These are phyloP conservation scores for Etia nguti DNA, from an alignment of 2,113 vertebrate genomes.

Conservation along the genomic window DNA sequence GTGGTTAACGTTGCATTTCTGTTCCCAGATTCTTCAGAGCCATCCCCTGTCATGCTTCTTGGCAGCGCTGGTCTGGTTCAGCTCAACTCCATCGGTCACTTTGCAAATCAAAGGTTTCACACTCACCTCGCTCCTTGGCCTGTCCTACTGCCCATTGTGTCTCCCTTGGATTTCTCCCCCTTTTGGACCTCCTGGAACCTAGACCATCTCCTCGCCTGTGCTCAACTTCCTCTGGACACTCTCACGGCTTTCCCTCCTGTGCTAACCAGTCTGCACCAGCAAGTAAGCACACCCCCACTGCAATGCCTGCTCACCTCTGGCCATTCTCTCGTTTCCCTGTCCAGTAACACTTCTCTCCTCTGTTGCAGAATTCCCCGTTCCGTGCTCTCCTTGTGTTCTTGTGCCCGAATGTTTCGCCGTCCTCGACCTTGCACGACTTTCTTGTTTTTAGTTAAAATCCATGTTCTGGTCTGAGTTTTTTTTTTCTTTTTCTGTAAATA, in stretches of 20 bases:
- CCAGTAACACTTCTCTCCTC: neutral
- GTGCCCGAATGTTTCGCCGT: too few species aligned
- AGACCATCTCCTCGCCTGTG: neutral
- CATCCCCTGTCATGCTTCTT: neutral
- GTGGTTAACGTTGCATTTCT: neutral
- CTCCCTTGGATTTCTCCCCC: neutral
- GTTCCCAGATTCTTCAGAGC: neutral
- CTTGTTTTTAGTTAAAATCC: too few species aligned
- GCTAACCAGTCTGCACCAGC: neutral
- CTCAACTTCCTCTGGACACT: neutral
- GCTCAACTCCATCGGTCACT: neutral
- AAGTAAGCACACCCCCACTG: neutral
- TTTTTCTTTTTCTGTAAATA: too few species aligned
- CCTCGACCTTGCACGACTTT: too few species aligned
- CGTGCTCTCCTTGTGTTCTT: neutral
- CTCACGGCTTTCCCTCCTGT: neutral
- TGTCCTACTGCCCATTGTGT: neutral
- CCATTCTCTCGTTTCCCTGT: fast-evolving
- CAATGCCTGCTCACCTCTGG: neutral
- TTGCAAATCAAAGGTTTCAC: neutral
- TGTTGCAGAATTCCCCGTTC: neutral
- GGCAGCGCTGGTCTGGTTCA: neutral
- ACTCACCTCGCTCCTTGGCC: neutral
- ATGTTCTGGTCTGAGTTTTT: too few species aligned
- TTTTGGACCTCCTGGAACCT: neutral